Evolutionary conservation across 2,888 invertebrate species (phyloP).

Genomic region (Erebia ligea): DNA sequence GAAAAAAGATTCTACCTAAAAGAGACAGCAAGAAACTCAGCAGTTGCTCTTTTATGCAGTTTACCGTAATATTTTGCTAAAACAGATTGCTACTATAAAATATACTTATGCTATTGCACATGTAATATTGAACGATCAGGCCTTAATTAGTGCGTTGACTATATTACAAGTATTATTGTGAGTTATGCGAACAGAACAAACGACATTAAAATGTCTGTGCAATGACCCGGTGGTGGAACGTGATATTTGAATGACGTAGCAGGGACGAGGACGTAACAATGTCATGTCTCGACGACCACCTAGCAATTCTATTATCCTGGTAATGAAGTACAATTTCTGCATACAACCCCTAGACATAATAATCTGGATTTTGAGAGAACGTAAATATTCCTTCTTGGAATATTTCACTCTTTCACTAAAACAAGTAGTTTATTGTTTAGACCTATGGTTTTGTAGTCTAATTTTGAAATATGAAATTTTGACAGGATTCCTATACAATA

Average conservation of each 20-base stretch:
- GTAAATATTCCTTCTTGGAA: too few species aligned
- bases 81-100: too few species aligned
- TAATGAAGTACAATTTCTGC: constrained; percentile 47
- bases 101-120: too few species aligned
- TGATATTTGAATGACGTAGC: constrained; percentile 23
- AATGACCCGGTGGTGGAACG: constrained; percentile 51
- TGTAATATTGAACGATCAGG: background rate
- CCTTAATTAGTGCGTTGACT: background rate
- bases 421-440: too few species aligned
- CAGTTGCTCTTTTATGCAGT: too few species aligned
- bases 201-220: constrained; percentile 43
- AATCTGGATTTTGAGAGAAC: background rate
- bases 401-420: too few species aligned
- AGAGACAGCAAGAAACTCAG: too few species aligned
- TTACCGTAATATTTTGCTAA: too few species aligned
- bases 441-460: too few species aligned
- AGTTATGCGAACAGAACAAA: background rate
- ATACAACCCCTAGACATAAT: background rate
- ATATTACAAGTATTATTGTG: background rate
- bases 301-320: constrained; percentile 63
- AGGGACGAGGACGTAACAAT: constrained; percentile 40
- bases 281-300: constrained; percentile 46
- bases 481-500: too few species aligned
- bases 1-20: too few species aligned
- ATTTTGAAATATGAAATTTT: too few species aligned